Evolutionary conservation across 2,888 invertebrate species (phyloP).

Genomic region (Salpingus planirostris): DNA sequence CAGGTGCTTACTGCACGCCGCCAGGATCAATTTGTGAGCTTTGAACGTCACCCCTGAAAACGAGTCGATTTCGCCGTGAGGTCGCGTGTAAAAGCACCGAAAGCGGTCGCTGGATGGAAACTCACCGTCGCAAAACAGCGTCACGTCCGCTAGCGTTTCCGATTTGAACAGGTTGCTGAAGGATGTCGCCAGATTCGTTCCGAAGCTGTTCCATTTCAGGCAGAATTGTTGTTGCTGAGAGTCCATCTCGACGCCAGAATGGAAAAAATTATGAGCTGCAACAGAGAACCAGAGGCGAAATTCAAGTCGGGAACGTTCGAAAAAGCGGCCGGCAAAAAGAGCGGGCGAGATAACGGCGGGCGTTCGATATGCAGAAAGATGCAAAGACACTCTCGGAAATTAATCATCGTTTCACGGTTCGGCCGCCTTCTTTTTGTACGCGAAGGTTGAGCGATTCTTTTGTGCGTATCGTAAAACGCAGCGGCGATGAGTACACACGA

Average conservation of each 20-base stretch:
- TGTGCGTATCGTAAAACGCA: too few species aligned
- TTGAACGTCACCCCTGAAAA: constrained; percentile 78
- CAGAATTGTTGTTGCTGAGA: constrained; percentile 86
- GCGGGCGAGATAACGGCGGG: too few species aligned
- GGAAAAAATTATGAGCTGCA: constrained; percentile 56
- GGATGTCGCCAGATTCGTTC: constrained; percentile 84
- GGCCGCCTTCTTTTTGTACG: too few species aligned
- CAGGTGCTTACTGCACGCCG: constrained; percentile 89
- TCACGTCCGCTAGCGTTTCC: constrained; percentile 87
- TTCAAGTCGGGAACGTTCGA: too few species aligned
- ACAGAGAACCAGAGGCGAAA: constrained; percentile 25
- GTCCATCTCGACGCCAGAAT: constrained; percentile 77
- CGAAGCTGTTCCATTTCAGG: constrained; percentile 94
- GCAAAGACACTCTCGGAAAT: too few species aligned
- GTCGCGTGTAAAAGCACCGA: neutral
- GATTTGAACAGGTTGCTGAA: constrained; percentile 90
- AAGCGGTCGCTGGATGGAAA: constrained; percentile 19
- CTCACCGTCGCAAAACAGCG: constrained; percentile 87
- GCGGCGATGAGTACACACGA: too few species aligned
- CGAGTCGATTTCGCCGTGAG: constrained; percentile 1
- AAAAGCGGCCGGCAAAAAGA: too few species aligned
- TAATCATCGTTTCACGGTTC: too few species aligned
- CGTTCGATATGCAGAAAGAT: too few species aligned
- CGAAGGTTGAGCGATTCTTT: too few species aligned
- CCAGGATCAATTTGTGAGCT: constrained; percentile 84